Evolutionary conservation across 2,797 vertebrate species (phyloP).

Genomic region (Acanthiza pusilla): DNA sequence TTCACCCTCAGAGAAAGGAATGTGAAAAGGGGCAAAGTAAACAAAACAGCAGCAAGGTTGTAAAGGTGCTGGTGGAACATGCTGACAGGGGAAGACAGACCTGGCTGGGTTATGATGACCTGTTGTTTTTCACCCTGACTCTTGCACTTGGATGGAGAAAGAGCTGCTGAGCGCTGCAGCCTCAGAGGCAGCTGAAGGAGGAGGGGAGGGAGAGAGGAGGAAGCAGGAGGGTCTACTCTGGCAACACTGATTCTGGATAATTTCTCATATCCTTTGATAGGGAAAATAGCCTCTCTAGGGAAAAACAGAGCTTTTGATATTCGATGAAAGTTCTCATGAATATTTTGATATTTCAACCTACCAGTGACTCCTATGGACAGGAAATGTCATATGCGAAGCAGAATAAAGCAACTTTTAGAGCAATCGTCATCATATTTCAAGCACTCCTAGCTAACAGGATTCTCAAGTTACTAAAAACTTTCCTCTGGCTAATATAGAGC

Average conservation of each 20-base stretch:
- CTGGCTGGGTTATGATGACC: background rate
- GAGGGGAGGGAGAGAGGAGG: background rate
- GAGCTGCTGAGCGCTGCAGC: background rate
- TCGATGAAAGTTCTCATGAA: slow-evolving; percentile 13
- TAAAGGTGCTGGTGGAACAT: background rate
- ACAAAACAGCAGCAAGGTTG: background rate
- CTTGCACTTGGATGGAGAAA: background rate
- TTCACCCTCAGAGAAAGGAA: background rate
- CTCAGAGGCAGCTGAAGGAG: background rate
- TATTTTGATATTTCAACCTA: slow-evolving; percentile 44
- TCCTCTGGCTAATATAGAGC: background rate
- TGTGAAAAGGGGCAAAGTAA: background rate
- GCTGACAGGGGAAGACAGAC: background rate
- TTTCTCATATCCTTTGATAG: slow-evolving; percentile 42
- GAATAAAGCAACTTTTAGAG: slow-evolving; percentile 34
- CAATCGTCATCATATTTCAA: slow-evolving; percentile 10
- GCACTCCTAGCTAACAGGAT: background rate
- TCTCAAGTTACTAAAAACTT: slow-evolving; percentile 54
- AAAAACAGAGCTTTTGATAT: slow-evolving; percentile 13
- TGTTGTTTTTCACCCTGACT: background rate
- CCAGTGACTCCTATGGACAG: background rate
- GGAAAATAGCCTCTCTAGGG: slow-evolving; percentile 11
- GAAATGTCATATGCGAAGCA: slow-evolving; percentile 28
- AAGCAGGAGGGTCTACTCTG: background rate
- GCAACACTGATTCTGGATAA: slow-evolving; percentile 34